Evolutionary conservation across 2,888 invertebrate genomes (phyloP).

Genomic region (Scaptomyza parva): DNA sequence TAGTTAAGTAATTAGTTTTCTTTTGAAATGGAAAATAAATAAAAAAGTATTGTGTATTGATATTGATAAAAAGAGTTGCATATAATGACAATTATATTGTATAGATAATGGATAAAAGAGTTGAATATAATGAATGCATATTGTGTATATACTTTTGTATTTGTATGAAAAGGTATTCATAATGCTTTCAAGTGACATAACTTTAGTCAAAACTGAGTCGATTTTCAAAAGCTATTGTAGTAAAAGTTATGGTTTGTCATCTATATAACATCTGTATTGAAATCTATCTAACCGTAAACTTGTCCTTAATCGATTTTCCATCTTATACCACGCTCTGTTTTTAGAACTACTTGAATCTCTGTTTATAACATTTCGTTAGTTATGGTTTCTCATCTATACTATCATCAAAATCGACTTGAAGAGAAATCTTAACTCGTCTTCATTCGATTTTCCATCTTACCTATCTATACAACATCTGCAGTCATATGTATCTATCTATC

Average conservation of each 20-base stretch:
- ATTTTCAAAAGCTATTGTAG: neutral
- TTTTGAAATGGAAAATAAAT: neutral
- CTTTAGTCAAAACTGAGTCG: neutral
- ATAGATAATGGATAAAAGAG: neutral
- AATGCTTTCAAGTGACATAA: neutral
- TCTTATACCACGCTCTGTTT: too few species aligned
- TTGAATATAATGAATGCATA: neutral
- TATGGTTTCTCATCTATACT: too few species aligned
- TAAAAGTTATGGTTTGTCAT: neutral
- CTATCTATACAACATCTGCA: too few species aligned
- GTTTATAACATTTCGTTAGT: too few species aligned
- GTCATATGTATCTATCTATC: too few species aligned
- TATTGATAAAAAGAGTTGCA: neutral
- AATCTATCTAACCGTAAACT: too few species aligned
- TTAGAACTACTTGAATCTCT: too few species aligned
- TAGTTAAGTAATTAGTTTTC: slow-evolving; percentile 17
- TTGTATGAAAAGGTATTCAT: neutral
- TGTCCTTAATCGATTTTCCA: too few species aligned
- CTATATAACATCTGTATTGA: neutral
- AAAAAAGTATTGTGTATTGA: neutral
- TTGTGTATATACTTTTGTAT: neutral
- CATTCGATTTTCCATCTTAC: too few species aligned
- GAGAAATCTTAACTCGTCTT: too few species aligned
- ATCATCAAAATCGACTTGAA: too few species aligned
- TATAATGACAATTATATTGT: too few species aligned